A percentile compares a stretch with the other conserved stretches of the same genome.
Conservation (phyloP, 2,888 invertebrate species). For the Fragum whitleyi region DNA sequence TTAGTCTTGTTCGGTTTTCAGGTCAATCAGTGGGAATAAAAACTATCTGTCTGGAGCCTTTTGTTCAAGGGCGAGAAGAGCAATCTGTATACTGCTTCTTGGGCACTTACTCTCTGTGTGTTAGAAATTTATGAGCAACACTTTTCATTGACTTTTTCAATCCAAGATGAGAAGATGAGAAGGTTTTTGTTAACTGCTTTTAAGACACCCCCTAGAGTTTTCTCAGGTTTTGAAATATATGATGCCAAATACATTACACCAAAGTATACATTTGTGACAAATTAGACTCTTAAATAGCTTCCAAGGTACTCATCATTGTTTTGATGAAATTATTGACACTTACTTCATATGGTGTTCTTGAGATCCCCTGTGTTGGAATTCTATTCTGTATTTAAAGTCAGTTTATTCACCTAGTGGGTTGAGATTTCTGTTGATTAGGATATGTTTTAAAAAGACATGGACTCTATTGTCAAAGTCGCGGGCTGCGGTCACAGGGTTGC, state of each 20-base stretch:
- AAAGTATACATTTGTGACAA: slow-evolving; percentile 54
- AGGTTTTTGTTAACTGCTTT: slow-evolving; percentile 40
- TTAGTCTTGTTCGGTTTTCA: slow-evolving; percentile 43
- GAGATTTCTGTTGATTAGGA: slow-evolving; percentile 41
- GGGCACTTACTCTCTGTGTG: slow-evolving; percentile 57
- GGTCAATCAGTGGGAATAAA: slow-evolving; percentile 52
- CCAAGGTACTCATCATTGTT: slow-evolving; percentile 42
- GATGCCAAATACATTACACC: slow-evolving; percentile 64
- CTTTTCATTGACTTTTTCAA: slow-evolving; percentile 36
- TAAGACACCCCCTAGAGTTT: slow-evolving; percentile 44
- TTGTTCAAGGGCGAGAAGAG: slow-evolving; percentile 41
- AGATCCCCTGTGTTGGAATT: slow-evolving; percentile 65
- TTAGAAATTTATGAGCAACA: slow-evolving; percentile 54
- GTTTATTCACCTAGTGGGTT: slow-evolving; percentile 60
- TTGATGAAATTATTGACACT: slow-evolving; percentile 45
- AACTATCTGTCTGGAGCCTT: slow-evolving; percentile 34
- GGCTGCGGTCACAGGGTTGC: slow-evolving; percentile 70
- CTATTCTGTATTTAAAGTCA: slow-evolving; percentile 67
- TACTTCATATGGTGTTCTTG: slow-evolving; percentile 33
- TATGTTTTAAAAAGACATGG: slow-evolving; percentile 51
- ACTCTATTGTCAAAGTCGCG: slow-evolving; percentile 68
- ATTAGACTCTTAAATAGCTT: slow-evolving; percentile 64
- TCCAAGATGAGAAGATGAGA: slow-evolving; percentile 35
- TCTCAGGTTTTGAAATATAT: slow-evolving; percentile 60
- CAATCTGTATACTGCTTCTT: slow-evolving; percentile 58